phyloP scores from a whole-genome alignment of 2,113 vertebrate species.

The Rhea americana region DNA sequence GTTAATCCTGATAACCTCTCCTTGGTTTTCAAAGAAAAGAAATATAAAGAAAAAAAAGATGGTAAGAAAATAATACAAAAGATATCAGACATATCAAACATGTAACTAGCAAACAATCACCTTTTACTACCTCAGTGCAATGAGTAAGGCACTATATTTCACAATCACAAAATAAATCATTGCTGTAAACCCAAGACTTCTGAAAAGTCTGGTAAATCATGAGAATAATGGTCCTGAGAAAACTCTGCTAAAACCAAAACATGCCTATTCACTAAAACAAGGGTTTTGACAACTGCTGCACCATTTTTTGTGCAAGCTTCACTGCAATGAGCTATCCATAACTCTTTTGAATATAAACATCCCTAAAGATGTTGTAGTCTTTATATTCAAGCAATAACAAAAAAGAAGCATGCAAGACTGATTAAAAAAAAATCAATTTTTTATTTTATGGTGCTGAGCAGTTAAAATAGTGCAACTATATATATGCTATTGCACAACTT shows the following conservation, averaged over 20 bases:
- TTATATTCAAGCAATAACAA: background rate
- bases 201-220: background rate
- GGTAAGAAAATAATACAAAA: background rate
- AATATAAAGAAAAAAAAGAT: background rate
- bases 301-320: background rate
- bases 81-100: background rate
- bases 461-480: background rate
- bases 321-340: background rate
- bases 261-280: background rate
- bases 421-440: background rate
- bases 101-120: background rate
- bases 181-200: background rate
- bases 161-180: background rate
- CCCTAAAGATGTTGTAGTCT: background rate
- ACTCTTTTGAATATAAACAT: background rate
- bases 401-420: fast-evolving
- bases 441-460: background rate
- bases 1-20: background rate
- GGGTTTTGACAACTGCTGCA: background rate
- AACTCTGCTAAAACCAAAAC: background rate
- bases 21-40: fast-evolving
- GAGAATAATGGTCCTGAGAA: background rate
- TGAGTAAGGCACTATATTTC: background rate
- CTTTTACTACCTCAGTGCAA: background rate
- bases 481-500: background rate